These are phyloP conservation scores for Plodia interpunctella DNA, from an alignment of 1,140 invertebrate genomes.

Conservation along the genomic window DNA sequence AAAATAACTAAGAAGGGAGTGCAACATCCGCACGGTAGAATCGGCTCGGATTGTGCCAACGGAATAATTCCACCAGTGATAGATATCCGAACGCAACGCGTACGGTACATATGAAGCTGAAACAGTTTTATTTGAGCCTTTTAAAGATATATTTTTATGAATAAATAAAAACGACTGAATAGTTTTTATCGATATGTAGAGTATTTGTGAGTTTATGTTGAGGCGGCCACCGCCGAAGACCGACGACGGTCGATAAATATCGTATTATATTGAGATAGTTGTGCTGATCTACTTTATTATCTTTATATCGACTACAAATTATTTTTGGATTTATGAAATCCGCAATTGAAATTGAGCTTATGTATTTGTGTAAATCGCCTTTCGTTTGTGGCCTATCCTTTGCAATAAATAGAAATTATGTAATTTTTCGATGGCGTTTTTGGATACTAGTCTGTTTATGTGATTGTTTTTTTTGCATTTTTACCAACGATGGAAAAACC, in stretches of 20 bases:
- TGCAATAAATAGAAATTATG: slow-evolving; percentile 59
- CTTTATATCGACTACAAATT: slow-evolving; percentile 39
- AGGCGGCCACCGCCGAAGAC: slow-evolving; percentile 43
- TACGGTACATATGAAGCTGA: slow-evolving; percentile 52
- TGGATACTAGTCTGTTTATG: slow-evolving; percentile 74
- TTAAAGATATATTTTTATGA: slow-evolving; percentile 76
- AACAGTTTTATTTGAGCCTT: slow-evolving; percentile 73
- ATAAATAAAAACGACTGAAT: slow-evolving; percentile 76
- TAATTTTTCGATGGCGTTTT: slow-evolving; percentile 66
- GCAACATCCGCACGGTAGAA: background rate
- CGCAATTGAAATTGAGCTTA: slow-evolving; percentile 59
- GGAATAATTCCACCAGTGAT: slow-evolving; percentile 46
- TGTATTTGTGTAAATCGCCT: slow-evolving; percentile 54
- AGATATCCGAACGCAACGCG: slow-evolving; percentile 47
- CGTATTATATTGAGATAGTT: slow-evolving; percentile 73
- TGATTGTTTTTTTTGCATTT: slow-evolving; percentile 71
- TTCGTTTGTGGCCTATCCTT: slow-evolving; percentile 67
- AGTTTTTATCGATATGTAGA: slow-evolving; percentile 74
- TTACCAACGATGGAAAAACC: slow-evolving; percentile 64
- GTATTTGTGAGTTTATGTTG: slow-evolving; percentile 71
- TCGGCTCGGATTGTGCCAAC: slow-evolving; percentile 12
- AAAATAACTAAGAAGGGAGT: background rate
- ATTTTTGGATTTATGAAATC: slow-evolving; percentile 73
- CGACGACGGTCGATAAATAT: slow-evolving; percentile 65
- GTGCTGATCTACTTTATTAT: slow-evolving; percentile 58